A percentile compares a stretch with the other conserved stretches of the same genome.
Evolutionary conservation across 2,797 vertebrate genomes (phyloP).

Genomic region (Gastrophryne carolinensis): DNA sequence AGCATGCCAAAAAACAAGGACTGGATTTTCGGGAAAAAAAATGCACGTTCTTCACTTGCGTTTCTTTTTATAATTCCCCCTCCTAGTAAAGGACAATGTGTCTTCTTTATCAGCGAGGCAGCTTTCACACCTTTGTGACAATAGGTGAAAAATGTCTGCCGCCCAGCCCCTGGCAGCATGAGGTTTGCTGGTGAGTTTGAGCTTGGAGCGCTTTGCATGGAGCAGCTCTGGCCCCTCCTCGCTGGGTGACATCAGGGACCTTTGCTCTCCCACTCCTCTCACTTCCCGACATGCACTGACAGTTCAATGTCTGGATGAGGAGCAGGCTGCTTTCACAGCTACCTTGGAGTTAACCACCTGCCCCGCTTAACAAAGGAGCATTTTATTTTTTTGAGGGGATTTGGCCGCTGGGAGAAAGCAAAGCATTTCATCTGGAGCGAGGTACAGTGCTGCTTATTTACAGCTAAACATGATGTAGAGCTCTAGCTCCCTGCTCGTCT

Average conservation of each 20-base stretch:
- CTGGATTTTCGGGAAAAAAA: too few relatives aligned
- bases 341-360: constrained; percentile 23
- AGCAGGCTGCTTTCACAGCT: constrained; percentile 25
- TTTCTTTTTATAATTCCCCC: too few relatives aligned
- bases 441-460: neutral
- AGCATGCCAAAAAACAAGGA: too few relatives aligned
- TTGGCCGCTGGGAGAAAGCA: neutral
- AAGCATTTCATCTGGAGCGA: neutral
- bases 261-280: constrained; percentile 31
- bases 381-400: neutral
- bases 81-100: too few relatives aligned
- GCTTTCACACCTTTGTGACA: neutral
- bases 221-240: constrained; percentile 33
- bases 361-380: neutral
- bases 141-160: neutral
- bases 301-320: constrained; percentile 22
- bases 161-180: constrained; percentile 5
- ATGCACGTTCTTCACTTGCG: too few relatives aligned
- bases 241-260: constrained; percentile 42
- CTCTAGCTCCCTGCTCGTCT: neutral
- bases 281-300: constrained; percentile 27
- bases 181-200: constrained; percentile 3
- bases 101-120: neutral
- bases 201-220: neutral
- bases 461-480: neutral